phyloP scores from a whole-genome alignment of 2,888 invertebrate species.

The Stenchaetothrips biformis region DNA sequence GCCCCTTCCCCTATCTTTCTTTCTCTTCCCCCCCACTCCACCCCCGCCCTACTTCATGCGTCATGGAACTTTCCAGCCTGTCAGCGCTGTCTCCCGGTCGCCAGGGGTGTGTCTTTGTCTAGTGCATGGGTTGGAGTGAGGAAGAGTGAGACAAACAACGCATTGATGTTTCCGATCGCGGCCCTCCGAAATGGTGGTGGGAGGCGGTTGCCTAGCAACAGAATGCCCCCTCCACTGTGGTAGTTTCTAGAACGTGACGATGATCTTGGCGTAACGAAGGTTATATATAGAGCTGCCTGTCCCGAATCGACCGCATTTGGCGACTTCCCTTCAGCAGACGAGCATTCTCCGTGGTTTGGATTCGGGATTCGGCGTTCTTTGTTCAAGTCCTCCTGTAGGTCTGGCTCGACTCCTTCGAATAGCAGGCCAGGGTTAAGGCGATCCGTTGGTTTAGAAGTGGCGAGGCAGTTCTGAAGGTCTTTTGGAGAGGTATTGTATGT shows the following conservation, averaged over 20 bases:
- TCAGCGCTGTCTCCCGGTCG: not conserved
- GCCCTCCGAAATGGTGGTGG: not conserved
- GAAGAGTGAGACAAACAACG: no score
- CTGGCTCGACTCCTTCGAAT: not conserved
- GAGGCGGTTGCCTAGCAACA: not conserved
- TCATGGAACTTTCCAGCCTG: constrained; percentile 1
- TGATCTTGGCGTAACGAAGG: not conserved
- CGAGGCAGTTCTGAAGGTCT: not conserved
- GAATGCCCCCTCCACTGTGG: not conserved
- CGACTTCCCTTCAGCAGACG: not conserved
- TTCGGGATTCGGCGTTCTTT: not conserved
- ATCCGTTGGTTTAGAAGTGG: not conserved
- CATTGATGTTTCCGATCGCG: not conserved
- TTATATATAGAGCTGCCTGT: not conserved
- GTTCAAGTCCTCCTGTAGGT: not conserved
- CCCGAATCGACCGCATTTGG: not conserved
- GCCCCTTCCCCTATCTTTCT: not conserved
- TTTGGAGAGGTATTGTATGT: not conserved
- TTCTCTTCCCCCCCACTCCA: not conserved
- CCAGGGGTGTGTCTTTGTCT: not conserved
- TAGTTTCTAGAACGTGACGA: constrained; percentile 13
- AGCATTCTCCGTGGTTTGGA: not conserved
- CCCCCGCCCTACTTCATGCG: not conserved
- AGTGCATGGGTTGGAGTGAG: not conserved
- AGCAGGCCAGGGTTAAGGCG: not conserved